These are phyloP conservation scores for Tribolium castaneum DNA, from an alignment of 1,140 invertebrate genomes.

Conservation along the genomic window DNA sequence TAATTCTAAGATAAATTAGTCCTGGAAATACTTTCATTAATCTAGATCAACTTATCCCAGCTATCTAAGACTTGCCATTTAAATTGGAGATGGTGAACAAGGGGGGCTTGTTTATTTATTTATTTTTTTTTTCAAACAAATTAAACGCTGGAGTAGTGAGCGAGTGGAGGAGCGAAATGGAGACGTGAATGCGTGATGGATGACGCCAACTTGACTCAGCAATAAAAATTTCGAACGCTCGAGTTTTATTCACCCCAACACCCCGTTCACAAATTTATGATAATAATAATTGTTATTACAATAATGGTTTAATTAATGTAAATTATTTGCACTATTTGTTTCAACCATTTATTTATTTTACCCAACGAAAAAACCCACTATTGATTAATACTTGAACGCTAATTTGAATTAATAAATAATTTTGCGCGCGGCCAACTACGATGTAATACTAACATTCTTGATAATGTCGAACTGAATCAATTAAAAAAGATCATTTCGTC, in stretches of 20 bases:
- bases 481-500: neutral
- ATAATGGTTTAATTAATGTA: no score
- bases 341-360: no score
- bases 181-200: neutral
- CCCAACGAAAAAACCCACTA: no score
- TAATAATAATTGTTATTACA: no score
- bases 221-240: neutral
- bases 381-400: neutral
- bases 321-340: no score
- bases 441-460: neutral
- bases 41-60: conserved; percentile 62
- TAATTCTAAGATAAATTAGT: conserved; percentile 65
- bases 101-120: neutral
- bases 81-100: conserved; percentile 40
- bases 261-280: no score
- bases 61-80: conserved; percentile 53
- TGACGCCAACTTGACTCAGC: neutral
- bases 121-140: conserved; percentile 22
- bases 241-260: neutral
- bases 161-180: neutral
- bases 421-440: neutral
- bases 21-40: conserved; percentile 64
- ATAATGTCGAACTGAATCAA: neutral
- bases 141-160: neutral
- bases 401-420: neutral